Percentiles rank a stretch among this genome's conserved stretches.
These are phyloP conservation scores for Sturnus vulgaris DNA, from an alignment of 2,113 vertebrate genomes.

Conservation along the genomic window DNA sequence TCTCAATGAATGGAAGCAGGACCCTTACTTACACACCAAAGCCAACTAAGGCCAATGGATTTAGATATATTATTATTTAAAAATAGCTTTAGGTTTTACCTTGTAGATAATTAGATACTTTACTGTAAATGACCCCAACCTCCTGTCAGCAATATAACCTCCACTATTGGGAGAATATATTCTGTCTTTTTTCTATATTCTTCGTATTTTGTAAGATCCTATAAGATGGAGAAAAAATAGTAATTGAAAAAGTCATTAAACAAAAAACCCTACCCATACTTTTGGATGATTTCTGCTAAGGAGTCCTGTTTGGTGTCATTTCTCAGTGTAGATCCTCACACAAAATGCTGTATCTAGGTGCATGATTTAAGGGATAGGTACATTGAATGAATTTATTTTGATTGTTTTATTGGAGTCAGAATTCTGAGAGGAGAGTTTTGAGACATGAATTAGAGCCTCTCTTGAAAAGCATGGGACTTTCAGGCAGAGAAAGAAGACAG, in stretches of 20 bases:
- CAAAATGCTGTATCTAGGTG: not conserved
- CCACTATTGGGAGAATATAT: not conserved
- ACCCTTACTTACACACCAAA: not conserved
- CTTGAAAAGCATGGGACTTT: not conserved
- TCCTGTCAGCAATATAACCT: not conserved
- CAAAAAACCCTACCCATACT: rapidly evolving
- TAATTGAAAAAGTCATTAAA: not conserved
- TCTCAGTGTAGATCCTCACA: not conserved
- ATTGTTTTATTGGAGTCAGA: not conserved
- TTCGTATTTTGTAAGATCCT: not conserved
- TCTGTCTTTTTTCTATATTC: not conserved
- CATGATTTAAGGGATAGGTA: not conserved
- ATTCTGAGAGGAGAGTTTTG: not conserved
- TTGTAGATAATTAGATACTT: not conserved
- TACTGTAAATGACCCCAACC: not conserved
- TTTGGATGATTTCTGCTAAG: not conserved
- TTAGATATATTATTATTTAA: not conserved
- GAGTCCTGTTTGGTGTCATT: not conserved
- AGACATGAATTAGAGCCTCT: not conserved
- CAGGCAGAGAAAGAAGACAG: not conserved
- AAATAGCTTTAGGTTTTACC: not conserved
- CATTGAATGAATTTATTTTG: not conserved
- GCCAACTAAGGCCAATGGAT: not conserved
- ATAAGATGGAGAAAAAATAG: not conserved
- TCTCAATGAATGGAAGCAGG: not conserved